Evolutionary conservation across 1,140 invertebrate genomes (phyloP), one percentile per base, ranked within the genome.

Genomic region (Zaprionus lachaisei): DNA sequence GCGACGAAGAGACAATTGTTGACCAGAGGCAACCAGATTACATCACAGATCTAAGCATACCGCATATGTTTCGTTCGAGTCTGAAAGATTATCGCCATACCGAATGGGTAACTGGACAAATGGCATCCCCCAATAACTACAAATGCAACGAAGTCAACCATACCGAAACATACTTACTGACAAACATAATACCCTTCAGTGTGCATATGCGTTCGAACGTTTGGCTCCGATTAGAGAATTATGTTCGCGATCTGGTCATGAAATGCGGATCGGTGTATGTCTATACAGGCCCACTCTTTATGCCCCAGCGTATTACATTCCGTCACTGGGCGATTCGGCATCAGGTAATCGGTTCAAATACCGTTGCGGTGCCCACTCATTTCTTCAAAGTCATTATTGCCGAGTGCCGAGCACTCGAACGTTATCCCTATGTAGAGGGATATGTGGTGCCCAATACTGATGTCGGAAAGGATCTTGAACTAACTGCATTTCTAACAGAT

Each of bases 341-440:
- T 94, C 96, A 99, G 95, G 98, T 99, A 1, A 97, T 99, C 80
- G 99, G 98, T 2, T 93, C 95, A 1, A 99, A 98, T 93, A 95
- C 98, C 76, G 98, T 99, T 4, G 97, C 99, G 4, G 99, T 99
- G 6, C 99, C 99, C 1, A 99, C 99, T 0, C 99, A 99, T 93
- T 99, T 99, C 94, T 99, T 98, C 93, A 99, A 99, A 95, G 95
- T 98, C 6, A 93, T 98, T 15, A 96, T 98, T 1, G 94, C 95
- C 14, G 97, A 98, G 93, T 95, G 94, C 0, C 54, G 6, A 22
- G 6, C 60, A 0, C 47, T 93, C 0, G 94, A 95, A 61, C 95
- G 94, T 7, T 92, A 95, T 15, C 95, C 97, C 55, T 96, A 98
- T 87, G 95, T 99, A 94, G 97, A 99, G 94, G 95, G 97, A 9